Conservation (phyloP, 2,113 vertebrate genomes). For the Pandion haliaetus region DNA sequence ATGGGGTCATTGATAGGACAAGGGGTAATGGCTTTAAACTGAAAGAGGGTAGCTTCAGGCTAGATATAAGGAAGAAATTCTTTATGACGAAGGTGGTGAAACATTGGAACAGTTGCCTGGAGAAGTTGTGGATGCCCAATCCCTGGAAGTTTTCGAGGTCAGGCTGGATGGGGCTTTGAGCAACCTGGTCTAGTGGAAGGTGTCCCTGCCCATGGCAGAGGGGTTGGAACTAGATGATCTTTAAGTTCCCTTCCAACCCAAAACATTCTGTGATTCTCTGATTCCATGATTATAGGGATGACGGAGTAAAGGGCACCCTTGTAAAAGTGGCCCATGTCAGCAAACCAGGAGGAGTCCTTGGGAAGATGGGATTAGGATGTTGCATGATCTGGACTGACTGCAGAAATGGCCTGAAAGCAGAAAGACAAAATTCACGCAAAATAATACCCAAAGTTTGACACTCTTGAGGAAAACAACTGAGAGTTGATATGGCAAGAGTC, state of each 20-base stretch:
- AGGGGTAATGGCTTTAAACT: not conserved
- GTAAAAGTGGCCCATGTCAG: not conserved
- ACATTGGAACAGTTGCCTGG: not conserved
- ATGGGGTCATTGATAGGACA: not conserved
- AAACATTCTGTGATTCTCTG: not conserved
- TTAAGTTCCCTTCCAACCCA: not conserved
- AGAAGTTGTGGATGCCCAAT: not conserved
- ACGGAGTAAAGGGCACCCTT: not conserved
- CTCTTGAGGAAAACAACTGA: not conserved
- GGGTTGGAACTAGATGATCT: no score
- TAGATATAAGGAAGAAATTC: not conserved
- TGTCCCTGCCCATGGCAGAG: not conserved
- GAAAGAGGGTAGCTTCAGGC: not conserved
- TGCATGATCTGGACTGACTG: not conserved
- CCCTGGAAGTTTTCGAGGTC: not conserved
- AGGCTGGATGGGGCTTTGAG: not conserved
- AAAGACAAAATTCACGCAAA: not conserved
- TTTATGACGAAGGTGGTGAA: not conserved
- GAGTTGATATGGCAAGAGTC: not conserved
- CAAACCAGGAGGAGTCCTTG: not conserved
- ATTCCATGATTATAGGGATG: not conserved
- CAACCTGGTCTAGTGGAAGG: not conserved
- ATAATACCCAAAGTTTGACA: not conserved
- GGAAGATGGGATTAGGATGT: not conserved
- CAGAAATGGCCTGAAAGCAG: not conserved